These are phyloP conservation scores for Aphaenogaster floridana DNA, from an alignment of 1,140 invertebrate species.

Conservation along the genomic window DNA sequence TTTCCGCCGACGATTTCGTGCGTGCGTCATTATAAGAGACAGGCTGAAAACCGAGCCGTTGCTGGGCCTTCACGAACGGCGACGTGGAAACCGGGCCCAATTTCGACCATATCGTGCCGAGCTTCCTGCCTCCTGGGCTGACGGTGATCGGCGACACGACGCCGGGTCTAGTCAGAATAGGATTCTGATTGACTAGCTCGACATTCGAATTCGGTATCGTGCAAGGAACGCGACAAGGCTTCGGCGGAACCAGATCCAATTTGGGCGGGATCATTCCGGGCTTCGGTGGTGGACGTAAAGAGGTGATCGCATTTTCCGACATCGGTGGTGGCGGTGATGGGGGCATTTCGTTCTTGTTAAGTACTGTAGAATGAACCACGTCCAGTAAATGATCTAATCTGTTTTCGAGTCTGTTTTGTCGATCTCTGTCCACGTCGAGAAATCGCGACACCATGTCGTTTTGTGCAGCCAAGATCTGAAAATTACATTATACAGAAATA, in stretches of 20 bases:
- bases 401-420: constrained; percentile 83
- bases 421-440: constrained; percentile 84
- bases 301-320: constrained; percentile 78
- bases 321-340: constrained; percentile 39
- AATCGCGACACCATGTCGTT: constrained; percentile 84
- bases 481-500: constrained; percentile 35
- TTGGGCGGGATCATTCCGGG: constrained; percentile 84
- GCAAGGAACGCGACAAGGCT: constrained; percentile 85
- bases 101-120: constrained; percentile 84
- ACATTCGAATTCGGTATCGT: constrained; percentile 79
- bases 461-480: constrained; percentile 84
- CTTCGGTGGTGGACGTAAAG: constrained; percentile 83
- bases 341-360: constrained; percentile 77
- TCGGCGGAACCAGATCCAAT: constrained; percentile 84
- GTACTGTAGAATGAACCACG: constrained; percentile 81
- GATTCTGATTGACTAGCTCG: constrained; percentile 82
- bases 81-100: constrained; percentile 85
- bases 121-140: constrained; percentile 76
- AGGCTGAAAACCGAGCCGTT: constrained; percentile 80
- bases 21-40: constrained; percentile 67
- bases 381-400: constrained; percentile 84
- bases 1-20: constrained; percentile 84
- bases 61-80: constrained; percentile 85
- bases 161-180: constrained; percentile 80
- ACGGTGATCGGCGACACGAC: constrained; percentile 79